Evolutionary conservation across 2,888 invertebrate genomes (phyloP).

Genomic region (Acanthosepion pharaonis): DNA sequence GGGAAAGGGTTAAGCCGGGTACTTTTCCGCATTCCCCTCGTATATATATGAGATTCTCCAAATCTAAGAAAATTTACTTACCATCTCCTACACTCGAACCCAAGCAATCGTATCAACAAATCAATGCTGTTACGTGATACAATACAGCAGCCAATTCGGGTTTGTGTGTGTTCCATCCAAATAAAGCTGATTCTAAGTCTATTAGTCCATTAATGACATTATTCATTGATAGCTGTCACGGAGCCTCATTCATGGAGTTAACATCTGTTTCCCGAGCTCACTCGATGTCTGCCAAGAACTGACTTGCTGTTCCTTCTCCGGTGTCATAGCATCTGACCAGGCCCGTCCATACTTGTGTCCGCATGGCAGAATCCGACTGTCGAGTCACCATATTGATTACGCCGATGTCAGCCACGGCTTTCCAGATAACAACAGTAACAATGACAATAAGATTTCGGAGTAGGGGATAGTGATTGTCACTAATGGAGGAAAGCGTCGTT

Average conservation of each 20-base stretch:
- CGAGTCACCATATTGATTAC: conserved; percentile 15
- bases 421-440: neutral
- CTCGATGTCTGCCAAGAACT: neutral
- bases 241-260: neutral
- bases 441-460: neutral
- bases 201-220: conserved; percentile 21
- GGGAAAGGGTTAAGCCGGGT: too few species aligned
- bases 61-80: too few species aligned
- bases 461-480: neutral
- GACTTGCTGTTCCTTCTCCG: neutral
- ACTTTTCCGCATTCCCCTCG: too few species aligned
- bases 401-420: neutral
- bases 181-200: neutral
- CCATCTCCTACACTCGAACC: neutral
- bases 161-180: neutral
- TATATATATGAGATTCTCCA: too few species aligned
- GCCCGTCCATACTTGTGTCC: neutral
- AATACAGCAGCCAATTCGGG: neutral
- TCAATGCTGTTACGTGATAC: neutral
- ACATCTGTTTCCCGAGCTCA: neutral
- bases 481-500: neutral
- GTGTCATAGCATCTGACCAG: conserved; percentile 13
- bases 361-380: neutral
- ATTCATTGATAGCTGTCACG: conserved; percentile 1
- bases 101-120: neutral